Evolutionary conservation across 2,113 vertebrate genomes (phyloP).

Genomic region (Chionis minor): DNA sequence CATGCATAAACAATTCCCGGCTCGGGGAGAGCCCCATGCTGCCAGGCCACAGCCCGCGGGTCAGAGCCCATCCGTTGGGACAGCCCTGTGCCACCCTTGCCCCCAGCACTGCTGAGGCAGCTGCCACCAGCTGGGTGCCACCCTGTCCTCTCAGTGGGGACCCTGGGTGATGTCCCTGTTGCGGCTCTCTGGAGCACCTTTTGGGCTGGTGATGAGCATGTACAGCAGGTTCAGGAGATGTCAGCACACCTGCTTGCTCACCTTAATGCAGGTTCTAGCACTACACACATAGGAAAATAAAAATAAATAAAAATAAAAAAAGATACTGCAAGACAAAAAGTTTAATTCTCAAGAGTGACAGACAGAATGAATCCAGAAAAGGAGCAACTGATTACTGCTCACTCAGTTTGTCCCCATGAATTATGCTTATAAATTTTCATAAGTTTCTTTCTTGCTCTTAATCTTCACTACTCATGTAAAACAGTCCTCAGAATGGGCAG

Average conservation of each 20-base stretch:
- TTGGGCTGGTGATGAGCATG: no score
- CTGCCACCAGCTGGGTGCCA: background rate
- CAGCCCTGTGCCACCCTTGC: no score
- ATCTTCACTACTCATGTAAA: background rate
- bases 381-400: background rate
- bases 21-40: no score
- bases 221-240: no score
- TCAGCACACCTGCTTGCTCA: background rate
- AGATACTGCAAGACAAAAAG: accelerated
- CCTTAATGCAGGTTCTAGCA: background rate
- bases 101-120: background rate
- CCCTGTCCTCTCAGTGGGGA: accelerated
- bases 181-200: background rate
- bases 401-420: background rate
- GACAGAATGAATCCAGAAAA: background rate
- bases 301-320: no score
- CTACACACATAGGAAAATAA: background rate
- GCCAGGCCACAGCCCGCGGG: no score
- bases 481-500: background rate
- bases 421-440: background rate
- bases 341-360: background rate
- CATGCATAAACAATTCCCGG: accelerated
- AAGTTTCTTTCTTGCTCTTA: background rate
- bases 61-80: background rate
- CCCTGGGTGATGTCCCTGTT: background rate